Evolutionary conservation across 2,797 vertebrate genomes (phyloP), one percentile per base, ranked within the genome.

Genomic region (Squalus acanthias): DNA sequence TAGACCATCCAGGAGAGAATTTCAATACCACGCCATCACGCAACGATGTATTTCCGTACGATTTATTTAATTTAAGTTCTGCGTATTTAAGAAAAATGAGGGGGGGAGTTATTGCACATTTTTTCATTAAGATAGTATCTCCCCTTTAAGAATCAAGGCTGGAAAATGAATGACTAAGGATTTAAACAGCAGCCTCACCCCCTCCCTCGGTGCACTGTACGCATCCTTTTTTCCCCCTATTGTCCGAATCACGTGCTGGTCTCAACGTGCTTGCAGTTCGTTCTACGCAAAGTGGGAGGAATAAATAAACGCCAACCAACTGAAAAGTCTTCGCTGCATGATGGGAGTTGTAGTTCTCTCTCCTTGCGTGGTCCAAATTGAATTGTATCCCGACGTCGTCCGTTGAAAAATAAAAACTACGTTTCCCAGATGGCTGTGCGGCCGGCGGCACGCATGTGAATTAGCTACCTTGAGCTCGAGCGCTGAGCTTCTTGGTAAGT

Each of bases 271-370:
- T 65, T 6, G 33, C 89, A 29, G 67, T 24, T 53, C 50, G 88
- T 46, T 92, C 89, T 10, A 76, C 94, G 69, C 69, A 17, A 95
- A 76, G 26, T 53, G 26, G 69, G 70, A 2, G 46, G 94, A 39
- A 2, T 76, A n/a, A 95, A 95, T 74, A 53, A 74, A 95, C 70
- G 94, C 53, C 94, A 74, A 63, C 69, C 69, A 95, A 95, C 94
- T 22, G 94, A 74, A 57, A 76, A 20, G 70, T 4, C 17, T 22
- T 7, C 29, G 70, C 13, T 53, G 69, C 70, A 95, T 57, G 26
- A 57, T n/a, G 94, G 94, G 70, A 74, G 4, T 17, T 95, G 94
- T 57, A 95, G 94, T 95, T 76, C 69, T 10, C 0, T 22, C 20
- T 46, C 12, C 20, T 29, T 39, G 91, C 91, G 63, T 93, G 8